Conservation (phyloP, 2,113 vertebrate species). For the Pelodiscus sinensis region DNA sequence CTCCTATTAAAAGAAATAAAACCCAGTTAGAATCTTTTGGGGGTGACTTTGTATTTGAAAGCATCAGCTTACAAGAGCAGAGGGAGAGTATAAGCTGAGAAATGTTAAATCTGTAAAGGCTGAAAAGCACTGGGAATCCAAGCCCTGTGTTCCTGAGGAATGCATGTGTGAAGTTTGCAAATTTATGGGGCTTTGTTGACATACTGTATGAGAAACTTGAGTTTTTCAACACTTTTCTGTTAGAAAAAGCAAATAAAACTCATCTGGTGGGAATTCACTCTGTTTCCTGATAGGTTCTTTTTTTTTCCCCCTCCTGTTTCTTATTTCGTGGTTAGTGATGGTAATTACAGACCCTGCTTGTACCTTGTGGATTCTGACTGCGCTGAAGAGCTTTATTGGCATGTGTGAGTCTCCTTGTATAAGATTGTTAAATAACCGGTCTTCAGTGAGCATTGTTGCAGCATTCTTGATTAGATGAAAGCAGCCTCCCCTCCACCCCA, state of each 20-base stretch:
- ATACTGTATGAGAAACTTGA: conserved; percentile 72
- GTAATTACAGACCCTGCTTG: conserved; percentile 65
- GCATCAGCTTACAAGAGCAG: not conserved
- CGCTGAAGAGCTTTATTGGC: conserved; percentile 32
- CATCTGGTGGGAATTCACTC: conserved; percentile 73
- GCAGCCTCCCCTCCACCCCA: not conserved
- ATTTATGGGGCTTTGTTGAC: conserved; percentile 72
- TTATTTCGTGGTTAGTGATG: conserved; percentile 56
- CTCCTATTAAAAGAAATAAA: not conserved
- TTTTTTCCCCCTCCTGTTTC: conserved; percentile 16
- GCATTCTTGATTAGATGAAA: not conserved
- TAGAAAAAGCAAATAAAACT: conserved; percentile 65
- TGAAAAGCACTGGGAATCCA: conserved; percentile 39
- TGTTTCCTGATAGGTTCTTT: conserved; percentile 72
- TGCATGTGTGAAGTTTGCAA: conserved; percentile 61
- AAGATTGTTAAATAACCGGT: not conserved
- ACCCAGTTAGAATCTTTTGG: not conserved
- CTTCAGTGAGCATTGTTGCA: not conserved
- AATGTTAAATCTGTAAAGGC: conserved; percentile 46
- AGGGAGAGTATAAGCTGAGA: not conserved
- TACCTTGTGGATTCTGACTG: conserved; percentile 32
- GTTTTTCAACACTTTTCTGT: conserved; percentile 67
- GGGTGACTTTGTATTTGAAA: conserved; percentile 27
- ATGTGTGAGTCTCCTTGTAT: not conserved
- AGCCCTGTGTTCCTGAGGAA: conserved; percentile 47